phyloP scores from a whole-genome alignment of 2,113 vertebrate genomes.

The Verasper variegatus region DNA sequence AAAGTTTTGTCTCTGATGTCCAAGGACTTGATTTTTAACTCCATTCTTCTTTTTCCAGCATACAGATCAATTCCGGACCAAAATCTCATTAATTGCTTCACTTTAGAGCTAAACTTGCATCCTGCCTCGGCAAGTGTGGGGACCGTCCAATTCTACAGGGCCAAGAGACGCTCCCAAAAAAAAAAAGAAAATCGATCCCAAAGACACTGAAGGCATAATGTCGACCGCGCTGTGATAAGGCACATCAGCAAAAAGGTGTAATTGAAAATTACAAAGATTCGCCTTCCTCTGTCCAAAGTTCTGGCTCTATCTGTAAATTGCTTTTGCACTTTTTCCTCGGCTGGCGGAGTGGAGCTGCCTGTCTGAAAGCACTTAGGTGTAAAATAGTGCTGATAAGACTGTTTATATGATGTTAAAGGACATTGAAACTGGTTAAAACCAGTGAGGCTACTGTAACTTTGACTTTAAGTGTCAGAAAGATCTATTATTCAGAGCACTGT shows the following conservation, averaged over 20 bases:
- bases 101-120: slow-evolving; percentile 58
- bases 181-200: slow-evolving; percentile 52
- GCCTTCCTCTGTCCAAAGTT: slow-evolving; percentile 28
- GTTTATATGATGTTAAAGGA: neutral
- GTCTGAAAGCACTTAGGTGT: neutral
- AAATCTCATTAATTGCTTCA: slow-evolving; percentile 72
- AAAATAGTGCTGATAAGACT: slow-evolving; percentile 10
- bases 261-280: slow-evolving; percentile 59
- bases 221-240: slow-evolving; percentile 52
- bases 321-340: slow-evolving; percentile 17
- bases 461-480: neutral
- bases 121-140: slow-evolving; percentile 44
- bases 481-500: neutral
- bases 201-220: slow-evolving; percentile 61
- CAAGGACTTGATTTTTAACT: neutral
- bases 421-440: neutral
- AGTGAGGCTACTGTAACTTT: neutral
- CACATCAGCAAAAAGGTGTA: slow-evolving; percentile 64
- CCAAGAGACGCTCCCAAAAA: slow-evolving; percentile 31
- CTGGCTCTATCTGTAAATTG: slow-evolving; percentile 22
- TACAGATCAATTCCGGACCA: slow-evolving; percentile 58
- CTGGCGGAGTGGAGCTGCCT: neutral
- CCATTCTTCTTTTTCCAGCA: slow-evolving; percentile 46
- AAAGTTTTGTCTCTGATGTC: slow-evolving; percentile 51
- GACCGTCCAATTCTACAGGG: slow-evolving; percentile 52